Conservation (phyloP, 2,113 vertebrate species). For the Cryptotis parvus region DNA sequence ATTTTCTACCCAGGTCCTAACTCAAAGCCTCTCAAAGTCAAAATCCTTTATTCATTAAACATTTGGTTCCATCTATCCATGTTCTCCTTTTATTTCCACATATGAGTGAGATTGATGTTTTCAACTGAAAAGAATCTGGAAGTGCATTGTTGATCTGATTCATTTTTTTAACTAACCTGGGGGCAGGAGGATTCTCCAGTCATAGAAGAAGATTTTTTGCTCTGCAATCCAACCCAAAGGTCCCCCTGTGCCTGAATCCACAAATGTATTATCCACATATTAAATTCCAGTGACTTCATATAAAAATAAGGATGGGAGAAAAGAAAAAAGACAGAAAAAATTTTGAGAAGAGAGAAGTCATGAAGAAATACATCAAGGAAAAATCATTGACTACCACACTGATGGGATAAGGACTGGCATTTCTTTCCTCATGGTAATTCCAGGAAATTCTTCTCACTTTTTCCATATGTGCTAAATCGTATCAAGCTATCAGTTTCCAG, state of each 20-base stretch:
- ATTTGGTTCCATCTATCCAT: neutral
- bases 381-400: too few relatives aligned
- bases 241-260: conserved; percentile 93
- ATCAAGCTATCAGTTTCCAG: neutral
- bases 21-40: neutral
- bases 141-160: neutral
- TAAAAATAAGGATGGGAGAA: conserved; percentile 8
- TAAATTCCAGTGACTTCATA: conserved; percentile 87
- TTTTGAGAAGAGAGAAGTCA: neutral
- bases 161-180: conserved; percentile 90
- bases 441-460: neutral
- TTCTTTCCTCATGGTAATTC: neutral
- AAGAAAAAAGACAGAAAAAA: neutral
- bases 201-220: conserved; percentile 86
- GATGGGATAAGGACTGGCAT: neutral
- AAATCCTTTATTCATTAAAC: neutral
- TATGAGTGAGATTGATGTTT: conserved; percentile 34
- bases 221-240: conserved; percentile 94
- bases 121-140: neutral
- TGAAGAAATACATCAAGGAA: neutral
- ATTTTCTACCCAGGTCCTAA: neutral
- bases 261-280: conserved; percentile 93
- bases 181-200: conserved; percentile 89
- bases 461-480: neutral
- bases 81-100: neutral